Evolutionary conservation across 37 sponge, comb jelly and placozoan genomes (phyloP).

Genomic region (Beroe ovata): DNA sequence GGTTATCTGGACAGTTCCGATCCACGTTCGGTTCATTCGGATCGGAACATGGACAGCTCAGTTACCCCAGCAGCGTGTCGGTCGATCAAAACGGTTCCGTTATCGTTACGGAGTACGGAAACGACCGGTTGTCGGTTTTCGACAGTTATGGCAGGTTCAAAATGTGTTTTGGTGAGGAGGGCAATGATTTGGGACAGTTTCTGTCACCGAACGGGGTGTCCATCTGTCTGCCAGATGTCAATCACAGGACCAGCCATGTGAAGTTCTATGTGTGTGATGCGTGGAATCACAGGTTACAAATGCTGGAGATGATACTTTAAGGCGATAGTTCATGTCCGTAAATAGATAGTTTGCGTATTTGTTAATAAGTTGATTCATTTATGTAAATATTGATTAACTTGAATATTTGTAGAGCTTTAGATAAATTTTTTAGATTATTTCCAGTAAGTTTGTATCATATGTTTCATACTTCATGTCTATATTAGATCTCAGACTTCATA

Average conservation of each 20-base stretch:
- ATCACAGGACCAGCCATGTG: slow-evolving; percentile 15
- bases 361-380: too few relatives aligned
- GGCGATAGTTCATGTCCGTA: too few relatives aligned
- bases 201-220: slow-evolving; percentile 56
- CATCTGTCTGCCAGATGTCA: slow-evolving; percentile 21
- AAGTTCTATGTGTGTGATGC: slow-evolving; percentile 66
- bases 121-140: slow-evolving; percentile 53
- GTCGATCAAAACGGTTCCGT: slow-evolving; percentile 69
- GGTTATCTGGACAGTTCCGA: slow-evolving; percentile 69
- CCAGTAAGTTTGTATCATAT: too few relatives aligned
- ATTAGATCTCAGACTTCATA: too few relatives aligned
- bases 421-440: too few relatives aligned
- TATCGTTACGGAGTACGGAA: slow-evolving; percentile 70
- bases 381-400: too few relatives aligned
- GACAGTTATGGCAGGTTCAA: slow-evolving; percentile 43
- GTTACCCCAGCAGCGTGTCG: slow-evolving; percentile 67
- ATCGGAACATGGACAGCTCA: slow-evolving; percentile 58
- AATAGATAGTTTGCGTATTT: too few relatives aligned
- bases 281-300: slow-evolving; percentile 54
- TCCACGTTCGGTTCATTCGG: slow-evolving; percentile 68
- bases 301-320: slow-evolving; percentile 43
- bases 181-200: slow-evolving; percentile 65
- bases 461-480: too few relatives aligned
- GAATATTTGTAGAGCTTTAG: too few relatives aligned
- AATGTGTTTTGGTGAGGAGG: slow-evolving; percentile 64